Evolutionary conservation across 1,140 invertebrate species (phyloP).

Genomic region (Dendroctonus valens): DNA sequence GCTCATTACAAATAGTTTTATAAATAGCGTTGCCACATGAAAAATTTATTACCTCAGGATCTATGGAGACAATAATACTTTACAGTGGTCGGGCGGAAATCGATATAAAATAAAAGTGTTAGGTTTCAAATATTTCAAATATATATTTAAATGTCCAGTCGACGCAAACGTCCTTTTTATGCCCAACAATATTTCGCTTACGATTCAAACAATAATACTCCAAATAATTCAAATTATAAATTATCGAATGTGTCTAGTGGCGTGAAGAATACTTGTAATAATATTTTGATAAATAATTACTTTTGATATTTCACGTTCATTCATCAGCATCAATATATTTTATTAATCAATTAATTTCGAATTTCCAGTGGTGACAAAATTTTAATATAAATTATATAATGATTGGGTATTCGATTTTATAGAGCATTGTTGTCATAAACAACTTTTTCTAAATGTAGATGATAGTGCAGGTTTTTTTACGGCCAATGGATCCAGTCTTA

Average conservation of each 20-base stretch:
- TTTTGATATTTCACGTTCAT: background rate
- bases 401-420: background rate
- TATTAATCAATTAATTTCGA: background rate
- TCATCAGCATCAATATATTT: background rate
- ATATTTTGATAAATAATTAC: background rate
- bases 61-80: too few species aligned
- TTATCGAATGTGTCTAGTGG: background rate
- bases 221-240: conserved; percentile 10
- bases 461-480: too few species aligned
- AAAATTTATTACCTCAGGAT: too few species aligned
- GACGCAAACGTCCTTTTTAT: conserved; percentile 12
- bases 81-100: too few species aligned
- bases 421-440: too few species aligned
- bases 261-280: background rate
- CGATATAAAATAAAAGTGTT: too few species aligned
- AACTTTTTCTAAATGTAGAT: too few species aligned
- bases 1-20: too few species aligned
- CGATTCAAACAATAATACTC: conserved; percentile 14
- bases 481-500: too few species aligned
- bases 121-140: too few species aligned
- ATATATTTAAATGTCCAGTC: background rate
- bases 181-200: conserved; percentile 9
- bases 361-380: background rate
- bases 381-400: background rate
- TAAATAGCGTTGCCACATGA: too few species aligned